Evolutionary conservation across 2,797 vertebrate genomes (phyloP).

Genomic region (Phoxinus dragarum): DNA sequence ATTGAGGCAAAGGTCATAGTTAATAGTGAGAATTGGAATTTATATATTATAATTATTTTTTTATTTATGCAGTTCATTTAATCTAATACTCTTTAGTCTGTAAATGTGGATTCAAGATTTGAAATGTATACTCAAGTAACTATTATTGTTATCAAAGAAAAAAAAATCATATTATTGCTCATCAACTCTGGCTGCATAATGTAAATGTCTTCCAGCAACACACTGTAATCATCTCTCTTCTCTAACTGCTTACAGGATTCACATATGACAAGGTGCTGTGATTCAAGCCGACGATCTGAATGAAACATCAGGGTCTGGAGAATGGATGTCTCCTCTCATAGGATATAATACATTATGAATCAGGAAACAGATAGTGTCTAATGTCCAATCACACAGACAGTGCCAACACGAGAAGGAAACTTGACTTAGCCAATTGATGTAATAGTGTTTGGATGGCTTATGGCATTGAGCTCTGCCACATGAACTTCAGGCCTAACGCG

Average conservation of each 20-base stretch:
- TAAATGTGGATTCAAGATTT: slow-evolving; percentile 31
- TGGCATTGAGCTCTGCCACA: slow-evolving; percentile 52
- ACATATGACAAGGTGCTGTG: slow-evolving; percentile 24
- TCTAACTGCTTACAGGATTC: slow-evolving; percentile 23
- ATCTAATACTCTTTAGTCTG: neutral
- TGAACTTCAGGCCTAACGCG: slow-evolving; percentile 57
- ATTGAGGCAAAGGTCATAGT: no score
- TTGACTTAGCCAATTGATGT: slow-evolving; percentile 62
- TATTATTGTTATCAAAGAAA: slow-evolving; percentile 18
- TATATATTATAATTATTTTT: neutral
- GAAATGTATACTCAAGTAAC: neutral
- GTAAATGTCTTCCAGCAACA: slow-evolving; percentile 15
- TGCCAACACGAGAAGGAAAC: slow-evolving; percentile 52
- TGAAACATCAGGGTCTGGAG: slow-evolving; percentile 37
- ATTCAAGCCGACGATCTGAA: slow-evolving; percentile 29
- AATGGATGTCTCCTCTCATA: slow-evolving; percentile 37
- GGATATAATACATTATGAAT: slow-evolving; percentile 52
- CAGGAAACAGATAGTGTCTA: slow-evolving; percentile 54
- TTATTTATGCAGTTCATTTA: neutral
- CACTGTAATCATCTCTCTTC: slow-evolving; percentile 25
- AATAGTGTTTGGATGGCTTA: slow-evolving; percentile 62
- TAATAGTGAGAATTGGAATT: no score
- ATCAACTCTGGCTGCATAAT: slow-evolving; percentile 46
- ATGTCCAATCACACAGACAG: slow-evolving; percentile 42
- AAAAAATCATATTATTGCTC: slow-evolving; percentile 44